Conservation (phyloP, 2,113 vertebrate genomes). For the Lycaon pictus region DNA sequence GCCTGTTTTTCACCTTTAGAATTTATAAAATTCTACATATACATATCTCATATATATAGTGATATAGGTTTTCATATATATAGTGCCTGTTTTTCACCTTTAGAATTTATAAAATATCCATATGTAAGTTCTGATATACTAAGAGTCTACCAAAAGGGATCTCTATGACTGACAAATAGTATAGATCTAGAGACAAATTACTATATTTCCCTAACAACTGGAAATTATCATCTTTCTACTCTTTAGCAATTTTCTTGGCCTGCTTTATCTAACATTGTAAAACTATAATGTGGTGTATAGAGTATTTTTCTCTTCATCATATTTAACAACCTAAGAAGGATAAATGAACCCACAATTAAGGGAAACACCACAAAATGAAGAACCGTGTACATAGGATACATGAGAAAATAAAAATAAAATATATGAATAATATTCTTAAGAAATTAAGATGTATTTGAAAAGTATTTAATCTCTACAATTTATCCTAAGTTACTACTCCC, state of each 20-base stretch:
- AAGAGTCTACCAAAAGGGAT: background rate
- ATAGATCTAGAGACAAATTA: background rate
- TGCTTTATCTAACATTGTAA: background rate
- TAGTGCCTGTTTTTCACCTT: background rate
- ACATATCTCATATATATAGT: background rate
- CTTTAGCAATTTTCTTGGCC: background rate
- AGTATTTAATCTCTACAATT: background rate
- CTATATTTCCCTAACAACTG: background rate
- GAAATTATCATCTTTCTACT: background rate
- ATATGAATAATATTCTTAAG: background rate
- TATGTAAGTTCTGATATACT: background rate
- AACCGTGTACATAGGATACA: background rate
- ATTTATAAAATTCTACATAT: background rate
- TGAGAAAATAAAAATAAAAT: background rate
- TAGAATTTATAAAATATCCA: conserved; percentile 10
- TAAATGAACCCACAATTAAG: background rate
- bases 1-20: background rate
- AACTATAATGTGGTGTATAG: background rate
- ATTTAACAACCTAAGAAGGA: background rate
- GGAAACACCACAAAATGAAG: background rate
- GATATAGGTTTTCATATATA: background rate
- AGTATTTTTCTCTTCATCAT: background rate
- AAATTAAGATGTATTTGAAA: background rate
- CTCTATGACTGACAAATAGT: background rate
- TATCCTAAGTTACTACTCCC: background rate